Evolutionary conservation across 2,113 vertebrate species (phyloP), one percentile per base, ranked within the genome.

Genomic region (Myotis yumanensis): DNA sequence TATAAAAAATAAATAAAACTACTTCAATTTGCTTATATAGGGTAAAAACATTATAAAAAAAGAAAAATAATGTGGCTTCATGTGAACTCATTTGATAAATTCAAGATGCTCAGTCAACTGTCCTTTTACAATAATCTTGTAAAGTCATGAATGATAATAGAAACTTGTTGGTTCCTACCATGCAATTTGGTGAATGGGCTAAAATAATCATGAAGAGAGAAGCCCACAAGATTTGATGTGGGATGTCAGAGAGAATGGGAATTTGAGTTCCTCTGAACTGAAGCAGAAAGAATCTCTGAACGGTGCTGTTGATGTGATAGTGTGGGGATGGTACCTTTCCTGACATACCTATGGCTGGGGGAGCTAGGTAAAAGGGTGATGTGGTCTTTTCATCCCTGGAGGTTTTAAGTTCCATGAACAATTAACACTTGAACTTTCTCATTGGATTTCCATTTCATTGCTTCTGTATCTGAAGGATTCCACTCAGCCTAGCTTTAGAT

Each of bases 41-140:
- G 11, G 15, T 92, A 92, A 91, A 30, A 7, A 85, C 51, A 94
- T 79, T 32, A 89, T 86, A 90, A 95, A 83, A 62, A 93, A 40
- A 94, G 71, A 73, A 91, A 95, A 91, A 96, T 66, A 89, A 84
- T 48, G 15, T 54, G 30, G 68, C 62, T 96, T 95, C n/a, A 22
- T 35, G 48, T 69, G 86, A 79, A 71, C 22, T 75, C 35, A n/a
- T 77, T 87, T 87, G 83, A 57, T n/a, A 93, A 75, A 91, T 25
- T 28, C 51, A 84, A 91, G 66, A 80, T 72, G 37, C 35, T 66
- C 68, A 82, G 51, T 84, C 40, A 95, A 82, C 25, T n/a, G 0
- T 46, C 32, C 43, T 88, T 94, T 91, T 64, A 75, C 30, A 69
- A 46, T 52, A 85, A 79, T 68, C 59, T 79, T 91, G 10, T 25